Percentiles rank a stretch among this genome's conserved stretches.
Conservation (phyloP, 2,113 vertebrate genomes). For the Microtus montanus region DNA sequence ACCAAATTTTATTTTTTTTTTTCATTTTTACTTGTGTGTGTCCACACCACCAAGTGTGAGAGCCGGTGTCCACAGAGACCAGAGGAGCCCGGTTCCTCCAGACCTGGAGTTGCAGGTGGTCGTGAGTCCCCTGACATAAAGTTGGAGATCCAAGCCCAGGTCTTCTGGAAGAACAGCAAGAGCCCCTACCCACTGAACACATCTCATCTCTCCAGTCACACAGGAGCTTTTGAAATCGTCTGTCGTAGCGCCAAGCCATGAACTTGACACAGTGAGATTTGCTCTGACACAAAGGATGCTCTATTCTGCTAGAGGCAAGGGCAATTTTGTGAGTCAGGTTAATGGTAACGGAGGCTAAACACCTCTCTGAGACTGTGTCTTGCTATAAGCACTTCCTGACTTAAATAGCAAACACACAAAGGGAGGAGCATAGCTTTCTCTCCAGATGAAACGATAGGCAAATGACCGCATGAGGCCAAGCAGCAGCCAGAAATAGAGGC, state of each 20-base stretch:
- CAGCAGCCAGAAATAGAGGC: rapidly evolving
- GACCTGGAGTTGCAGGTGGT: not conserved
- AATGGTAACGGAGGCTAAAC: rapidly evolving
- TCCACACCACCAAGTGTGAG: not conserved
- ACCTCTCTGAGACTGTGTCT: rapidly evolving
- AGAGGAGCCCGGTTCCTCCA: not conserved
- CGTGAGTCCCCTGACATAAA: not conserved
- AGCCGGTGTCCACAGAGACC: not conserved
- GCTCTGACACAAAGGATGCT: not conserved
- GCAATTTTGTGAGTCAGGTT: too few relatives aligned
- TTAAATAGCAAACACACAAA: rapidly evolving
- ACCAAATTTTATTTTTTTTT: not conserved
- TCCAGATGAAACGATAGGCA: rapidly evolving
- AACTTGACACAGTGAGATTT: rapidly evolving
- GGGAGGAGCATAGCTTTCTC: rapidly evolving
- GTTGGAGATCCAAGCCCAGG: too few relatives aligned
- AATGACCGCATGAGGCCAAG: too few relatives aligned
- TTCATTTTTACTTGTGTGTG: not conserved
- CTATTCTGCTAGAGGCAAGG: rapidly evolving
- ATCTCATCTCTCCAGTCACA: not conserved
- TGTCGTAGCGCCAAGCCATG: rapidly evolving
- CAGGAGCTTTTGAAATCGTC: not conserved
- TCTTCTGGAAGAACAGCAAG: not conserved
- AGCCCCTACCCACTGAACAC: not conserved
- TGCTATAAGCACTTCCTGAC: too few relatives aligned